These are phyloP conservation scores for Cydia amplana DNA, from an alignment of 1,140 invertebrate genomes.

Conservation along the genomic window DNA sequence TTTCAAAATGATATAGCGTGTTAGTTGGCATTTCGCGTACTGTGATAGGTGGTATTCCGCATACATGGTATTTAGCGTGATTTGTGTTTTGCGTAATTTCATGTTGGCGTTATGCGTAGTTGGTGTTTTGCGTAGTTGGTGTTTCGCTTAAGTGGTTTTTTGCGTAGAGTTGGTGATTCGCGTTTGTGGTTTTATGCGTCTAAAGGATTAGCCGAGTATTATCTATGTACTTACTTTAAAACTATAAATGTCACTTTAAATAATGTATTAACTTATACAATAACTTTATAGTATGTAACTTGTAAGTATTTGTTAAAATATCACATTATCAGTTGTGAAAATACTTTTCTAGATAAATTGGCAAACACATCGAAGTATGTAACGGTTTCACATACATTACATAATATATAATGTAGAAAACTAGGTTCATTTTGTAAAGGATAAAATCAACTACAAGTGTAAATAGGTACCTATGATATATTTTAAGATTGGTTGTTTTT, in stretches of 20 bases:
- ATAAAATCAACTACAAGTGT: constrained; percentile 14
- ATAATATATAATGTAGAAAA: constrained; percentile 9
- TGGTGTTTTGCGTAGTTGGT: no score
- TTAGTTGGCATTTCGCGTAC: no score
- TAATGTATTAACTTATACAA: neutral
- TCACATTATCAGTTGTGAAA: constrained; percentile 55
- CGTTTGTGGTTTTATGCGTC: no score
- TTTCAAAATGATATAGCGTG: no score
- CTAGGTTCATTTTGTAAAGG: constrained; percentile 21
- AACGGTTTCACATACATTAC: constrained; percentile 3
- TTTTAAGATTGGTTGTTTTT: neutral
- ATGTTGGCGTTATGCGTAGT: no score
- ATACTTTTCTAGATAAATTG: constrained; percentile 7
- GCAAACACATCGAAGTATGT: constrained; percentile 18
- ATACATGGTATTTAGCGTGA: no score
- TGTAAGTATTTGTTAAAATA: constrained; percentile 61
- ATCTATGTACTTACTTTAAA: no score
- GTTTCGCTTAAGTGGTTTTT: no score
- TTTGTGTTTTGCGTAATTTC: no score
- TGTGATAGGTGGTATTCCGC: no score
- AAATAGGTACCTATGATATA: constrained; percentile 17
- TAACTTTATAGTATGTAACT: constrained; percentile 1
- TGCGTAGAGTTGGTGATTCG: no score
- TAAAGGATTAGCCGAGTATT: no score
- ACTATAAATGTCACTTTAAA: neutral